Evolutionary conservation across 2,797 vertebrate species (phyloP).

Genomic region (Poeciliopsis paucimaculata): DNA sequence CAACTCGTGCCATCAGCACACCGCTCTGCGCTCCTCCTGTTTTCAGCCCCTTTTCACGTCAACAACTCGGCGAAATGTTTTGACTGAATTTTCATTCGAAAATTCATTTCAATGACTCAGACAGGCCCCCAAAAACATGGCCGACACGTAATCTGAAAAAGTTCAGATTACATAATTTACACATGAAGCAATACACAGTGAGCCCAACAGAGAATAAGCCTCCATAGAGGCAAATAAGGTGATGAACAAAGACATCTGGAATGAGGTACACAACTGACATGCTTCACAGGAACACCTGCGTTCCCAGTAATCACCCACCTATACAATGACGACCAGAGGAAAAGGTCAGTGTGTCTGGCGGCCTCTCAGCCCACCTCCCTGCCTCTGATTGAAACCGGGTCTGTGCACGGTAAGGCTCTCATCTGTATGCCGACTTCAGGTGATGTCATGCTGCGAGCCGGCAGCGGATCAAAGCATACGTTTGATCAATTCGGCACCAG

Average conservation of each 20-base stretch:
- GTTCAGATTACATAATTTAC: too few relatives aligned
- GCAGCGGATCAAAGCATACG: conserved; percentile 23
- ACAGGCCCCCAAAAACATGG: background rate
- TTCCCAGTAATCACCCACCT: background rate
- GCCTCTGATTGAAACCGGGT: conserved; percentile 40
- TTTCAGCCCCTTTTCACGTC: background rate
- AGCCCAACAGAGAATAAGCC: too few relatives aligned
- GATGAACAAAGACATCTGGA: too few relatives aligned
- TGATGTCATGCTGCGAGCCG: conserved; percentile 7
- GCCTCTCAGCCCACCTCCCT: conserved; percentile 23
- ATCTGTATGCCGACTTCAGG: conserved; percentile 15
- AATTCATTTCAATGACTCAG: background rate
- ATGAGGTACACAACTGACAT: too few relatives aligned
- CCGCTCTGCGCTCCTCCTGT: background rate
- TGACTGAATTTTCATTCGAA: background rate
- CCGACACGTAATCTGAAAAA: background rate
- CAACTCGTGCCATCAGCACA: conserved; percentile 17
- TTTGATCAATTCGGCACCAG: conserved; percentile 28
- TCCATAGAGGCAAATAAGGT: too few relatives aligned
- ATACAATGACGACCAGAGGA: background rate
- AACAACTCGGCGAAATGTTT: background rate
- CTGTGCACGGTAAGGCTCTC: conserved; percentile 6
- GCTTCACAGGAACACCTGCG: background rate
- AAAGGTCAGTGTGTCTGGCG: conserved; percentile 9
- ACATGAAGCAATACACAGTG: too few relatives aligned